These are phyloP conservation scores for Bos taurus DNA, from an alignment of 2,113 vertebrate species.

Conservation along the genomic window ARS-UCD2.0 NC_037346.1:20878501-20879000, in stretches of 20 bases:
- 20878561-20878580: slow-evolving; percentile 42
- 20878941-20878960: slow-evolving; percentile 24
- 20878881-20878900: slow-evolving; percentile 29
- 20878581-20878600: background rate
- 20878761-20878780: slow-evolving; percentile 80
- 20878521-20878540: slow-evolving; percentile 58
- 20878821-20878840: background rate
- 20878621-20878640: slow-evolving; percentile 61
- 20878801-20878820: background rate
- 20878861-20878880: slow-evolving; percentile 22
- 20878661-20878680: background rate
- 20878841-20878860: slow-evolving; percentile 34
- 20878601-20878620: background rate
- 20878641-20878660: background rate
- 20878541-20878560: slow-evolving; percentile 67
- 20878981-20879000: background rate
- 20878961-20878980: background rate
- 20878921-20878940: background rate
- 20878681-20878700: slow-evolving; percentile 75
- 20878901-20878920: background rate
- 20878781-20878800: slow-evolving; percentile 54
- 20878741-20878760: slow-evolving; percentile 78
- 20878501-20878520: slow-evolving; percentile 29
- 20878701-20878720: slow-evolving; percentile 84
- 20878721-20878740: slow-evolving; percentile 75